phyloP scores from a whole-genome alignment of 2,113 vertebrate species.

The Sinocyclocheilus anophthalmus region DNA sequence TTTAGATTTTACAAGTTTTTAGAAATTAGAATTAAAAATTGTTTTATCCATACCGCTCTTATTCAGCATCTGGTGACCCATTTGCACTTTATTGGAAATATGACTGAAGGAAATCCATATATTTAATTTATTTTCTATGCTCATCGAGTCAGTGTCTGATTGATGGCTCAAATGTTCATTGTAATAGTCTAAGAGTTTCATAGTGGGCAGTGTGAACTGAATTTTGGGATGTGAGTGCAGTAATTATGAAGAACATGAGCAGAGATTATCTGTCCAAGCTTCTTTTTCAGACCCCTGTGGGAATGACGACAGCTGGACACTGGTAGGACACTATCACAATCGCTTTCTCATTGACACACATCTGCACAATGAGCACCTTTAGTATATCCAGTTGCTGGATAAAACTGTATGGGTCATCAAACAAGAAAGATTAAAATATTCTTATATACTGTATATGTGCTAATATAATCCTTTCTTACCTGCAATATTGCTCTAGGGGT shows the following conservation, averaged over 20 bases:
- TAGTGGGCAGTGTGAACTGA: background rate
- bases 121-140: background rate
- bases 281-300: background rate
- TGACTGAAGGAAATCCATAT: background rate
- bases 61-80: background rate
- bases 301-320: conserved; percentile 36
- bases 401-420: background rate
- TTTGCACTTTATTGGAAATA: background rate
- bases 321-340: background rate
- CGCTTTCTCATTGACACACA: background rate
- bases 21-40: background rate
- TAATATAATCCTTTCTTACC: background rate
- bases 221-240: background rate
- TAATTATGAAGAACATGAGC: background rate
- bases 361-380: background rate
- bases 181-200: background rate
- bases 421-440: background rate
- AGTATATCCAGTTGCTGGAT: background rate
- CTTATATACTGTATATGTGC: background rate
- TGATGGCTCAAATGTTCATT: background rate
- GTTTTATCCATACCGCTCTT: background rate
- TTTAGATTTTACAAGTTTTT: background rate
- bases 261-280: conserved; percentile 29
- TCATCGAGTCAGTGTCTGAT: background rate
- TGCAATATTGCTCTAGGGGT: background rate